A percentile compares a stretch with the other conserved stretches of the same genome.
These are phyloP conservation scores for Rhynchonycteris naso DNA, from an alignment of 2,797 vertebrate genomes.

Conservation along the genomic window DNA sequence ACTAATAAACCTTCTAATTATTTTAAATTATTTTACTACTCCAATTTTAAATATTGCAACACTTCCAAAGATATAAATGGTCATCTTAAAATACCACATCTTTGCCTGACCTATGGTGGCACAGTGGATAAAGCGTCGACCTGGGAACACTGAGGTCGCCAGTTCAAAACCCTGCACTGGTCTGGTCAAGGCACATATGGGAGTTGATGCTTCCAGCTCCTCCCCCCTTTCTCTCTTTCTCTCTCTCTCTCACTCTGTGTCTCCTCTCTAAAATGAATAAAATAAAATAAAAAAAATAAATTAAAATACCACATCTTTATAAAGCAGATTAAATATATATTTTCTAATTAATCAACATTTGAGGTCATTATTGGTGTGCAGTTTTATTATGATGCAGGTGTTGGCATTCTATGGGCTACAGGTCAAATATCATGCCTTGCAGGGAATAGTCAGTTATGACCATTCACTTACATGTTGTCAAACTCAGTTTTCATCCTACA, in stretches of 20 bases:
- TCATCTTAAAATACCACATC: neutral
- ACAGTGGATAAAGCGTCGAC: too few species aligned
- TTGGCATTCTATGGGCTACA: neutral
- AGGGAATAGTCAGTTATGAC: neutral
- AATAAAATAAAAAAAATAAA: too few species aligned
- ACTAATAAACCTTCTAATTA: neutral
- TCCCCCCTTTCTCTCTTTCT: too few species aligned
- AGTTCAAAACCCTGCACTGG: too few species aligned
- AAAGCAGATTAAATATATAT: neutral
- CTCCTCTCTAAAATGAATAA: too few species aligned
- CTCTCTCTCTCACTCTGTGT: too few species aligned
- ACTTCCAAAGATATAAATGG: neutral
- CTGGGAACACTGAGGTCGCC: too few species aligned
- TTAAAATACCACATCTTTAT: neutral
- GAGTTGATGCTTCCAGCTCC: too few species aligned
- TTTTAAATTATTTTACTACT: neutral
- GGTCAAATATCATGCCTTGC: neutral
- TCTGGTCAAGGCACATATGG: too few species aligned
- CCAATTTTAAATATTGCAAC: neutral
- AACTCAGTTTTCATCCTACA: neutral
- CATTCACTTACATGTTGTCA: neutral
- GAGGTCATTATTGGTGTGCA: neutral
- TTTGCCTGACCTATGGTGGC: too few species aligned
- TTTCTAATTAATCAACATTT: neutral
- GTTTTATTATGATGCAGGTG: neutral